Evolutionary conservation across 2,797 vertebrate species (phyloP), one percentile per base, ranked within the genome.

Genomic region (Limnodromus scolopaceus): DNA sequence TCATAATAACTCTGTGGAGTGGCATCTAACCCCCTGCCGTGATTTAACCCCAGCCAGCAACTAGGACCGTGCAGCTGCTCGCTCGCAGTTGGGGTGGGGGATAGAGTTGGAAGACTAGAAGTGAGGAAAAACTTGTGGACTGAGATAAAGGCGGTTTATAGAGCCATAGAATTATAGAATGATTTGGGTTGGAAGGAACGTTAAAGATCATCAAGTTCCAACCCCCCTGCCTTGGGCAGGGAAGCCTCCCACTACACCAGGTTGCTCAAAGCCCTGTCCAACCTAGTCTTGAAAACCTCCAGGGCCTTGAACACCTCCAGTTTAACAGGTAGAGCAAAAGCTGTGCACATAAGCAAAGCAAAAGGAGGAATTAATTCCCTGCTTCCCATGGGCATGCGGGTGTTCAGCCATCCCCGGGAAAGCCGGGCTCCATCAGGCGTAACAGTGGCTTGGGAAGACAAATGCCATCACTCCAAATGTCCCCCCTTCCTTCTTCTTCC

Each of bases 401-500:
- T 39, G 38, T 28, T 61, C 38, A 30, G 39, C 39, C 39, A 23
- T 16, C 28, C 13, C 19, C 9, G 7, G 39, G 39, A 15, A 22
- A 22, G 18, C 39, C 2, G 13, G 28, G 39, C 28, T 43, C 39
- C 27, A 22, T 22, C 39, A 32, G 3, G 9, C 0, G 4, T 14
- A 39, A 63, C 13, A 2, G 27, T 30, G 60, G 30, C 60, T 63
- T 30, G 38, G 38, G 60, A 63, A 30, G 38, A 20, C 60, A 41
- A 63, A 41, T 4, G 4, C 38, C 25, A 13, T 63, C 9, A 2
- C 18, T 20, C 38, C 4, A 1, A 61, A 39, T 0, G 12, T 39
- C 17, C 38, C 38, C 36, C 16, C 51, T 53, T 19, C 39, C 25
- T 41, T 5, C 18, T 20, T 41, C 39, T 22, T 63, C 28, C 28